phyloP scores from a whole-genome alignment of 1,140 invertebrate species.

The Drosophila nasuta region DNA sequence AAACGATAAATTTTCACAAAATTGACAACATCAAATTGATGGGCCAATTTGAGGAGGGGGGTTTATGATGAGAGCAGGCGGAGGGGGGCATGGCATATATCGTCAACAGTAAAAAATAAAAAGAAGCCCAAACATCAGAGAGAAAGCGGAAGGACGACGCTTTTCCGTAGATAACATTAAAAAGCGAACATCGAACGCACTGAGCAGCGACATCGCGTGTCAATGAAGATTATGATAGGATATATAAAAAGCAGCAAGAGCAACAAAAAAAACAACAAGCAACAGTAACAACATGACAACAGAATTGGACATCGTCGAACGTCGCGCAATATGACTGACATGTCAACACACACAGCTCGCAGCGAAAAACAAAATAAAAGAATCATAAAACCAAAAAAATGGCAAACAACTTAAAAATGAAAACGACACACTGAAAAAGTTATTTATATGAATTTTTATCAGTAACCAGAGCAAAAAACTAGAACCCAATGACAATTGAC shows the following conservation, averaged over 20 bases:
- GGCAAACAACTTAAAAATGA: slow-evolving; percentile 22
- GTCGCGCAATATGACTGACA: slow-evolving; percentile 73
- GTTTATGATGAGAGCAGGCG: too few relatives aligned
- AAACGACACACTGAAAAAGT: slow-evolving; percentile 22
- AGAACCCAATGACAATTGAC: slow-evolving; percentile 54
- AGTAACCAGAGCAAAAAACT: slow-evolving; percentile 20
- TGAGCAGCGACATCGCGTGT: slow-evolving; percentile 65
- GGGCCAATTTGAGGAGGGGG: slow-evolving; percentile 21
- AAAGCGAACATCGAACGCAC: slow-evolving; percentile 39
- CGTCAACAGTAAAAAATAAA: slow-evolving; percentile 37
- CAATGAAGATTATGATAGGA: slow-evolving; percentile 80
- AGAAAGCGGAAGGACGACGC: neutral
- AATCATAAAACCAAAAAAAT: slow-evolving; percentile 9
- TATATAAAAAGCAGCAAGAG: slow-evolving; percentile 50
- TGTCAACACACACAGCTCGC: slow-evolving; percentile 53
- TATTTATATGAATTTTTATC: slow-evolving; percentile 66
- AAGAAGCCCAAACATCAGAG: slow-evolving; percentile 30
- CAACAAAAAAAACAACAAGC: slow-evolving; percentile 42
- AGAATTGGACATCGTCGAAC: slow-evolving; percentile 54
- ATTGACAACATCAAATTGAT: slow-evolving; percentile 83
- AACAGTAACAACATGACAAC: slow-evolving; percentile 50
- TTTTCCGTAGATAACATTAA: slow-evolving; percentile 66
- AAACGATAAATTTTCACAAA: slow-evolving; percentile 82
- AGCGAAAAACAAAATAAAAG: slow-evolving; percentile 10
- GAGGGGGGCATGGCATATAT: neutral